Conservation (phyloP, 2,113 vertebrate species). For the Sander vitreus region DNA sequence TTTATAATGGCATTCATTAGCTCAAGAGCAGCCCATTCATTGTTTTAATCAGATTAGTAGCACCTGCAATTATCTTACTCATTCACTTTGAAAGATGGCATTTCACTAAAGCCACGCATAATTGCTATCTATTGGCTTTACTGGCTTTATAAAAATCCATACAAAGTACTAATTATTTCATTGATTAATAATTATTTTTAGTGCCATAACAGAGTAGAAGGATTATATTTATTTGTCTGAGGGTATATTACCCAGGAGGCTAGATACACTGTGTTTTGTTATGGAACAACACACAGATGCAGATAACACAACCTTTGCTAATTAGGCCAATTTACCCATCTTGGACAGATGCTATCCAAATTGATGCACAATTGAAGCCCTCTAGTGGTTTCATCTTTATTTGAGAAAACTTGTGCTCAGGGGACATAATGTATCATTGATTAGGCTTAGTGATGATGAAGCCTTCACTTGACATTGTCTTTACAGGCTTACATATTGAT, state of each 20-base stretch:
- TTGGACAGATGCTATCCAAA: constrained; percentile 29
- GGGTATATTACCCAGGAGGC: constrained; percentile 17
- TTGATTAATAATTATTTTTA: background rate
- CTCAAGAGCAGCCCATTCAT: background rate
- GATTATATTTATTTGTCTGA: constrained; percentile 24
- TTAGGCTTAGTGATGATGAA: constrained; percentile 20
- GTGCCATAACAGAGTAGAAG: background rate
- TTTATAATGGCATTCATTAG: constrained; percentile 20
- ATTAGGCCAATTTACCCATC: constrained; percentile 28
- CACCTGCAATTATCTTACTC: background rate
- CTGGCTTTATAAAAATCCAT: background rate
- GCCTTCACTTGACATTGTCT: constrained; percentile 11
- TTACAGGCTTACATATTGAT: background rate
- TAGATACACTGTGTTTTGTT: constrained; percentile 8
- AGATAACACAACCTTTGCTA: constrained; percentile 27
- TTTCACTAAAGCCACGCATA: background rate
- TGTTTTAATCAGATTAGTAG: constrained; percentile 1
- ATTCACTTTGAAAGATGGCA: background rate
- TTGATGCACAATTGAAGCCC: constrained; percentile 11
- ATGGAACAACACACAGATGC: constrained; percentile 28
- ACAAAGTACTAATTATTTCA: background rate
- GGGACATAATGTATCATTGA: constrained; percentile 16
- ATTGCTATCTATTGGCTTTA: background rate
- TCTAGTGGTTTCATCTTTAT: constrained; percentile 21
- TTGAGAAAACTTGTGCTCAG: constrained; percentile 11